Evolutionary conservation across 2,797 vertebrate genomes (phyloP).

Genomic region (Ciconia nigra): DNA sequence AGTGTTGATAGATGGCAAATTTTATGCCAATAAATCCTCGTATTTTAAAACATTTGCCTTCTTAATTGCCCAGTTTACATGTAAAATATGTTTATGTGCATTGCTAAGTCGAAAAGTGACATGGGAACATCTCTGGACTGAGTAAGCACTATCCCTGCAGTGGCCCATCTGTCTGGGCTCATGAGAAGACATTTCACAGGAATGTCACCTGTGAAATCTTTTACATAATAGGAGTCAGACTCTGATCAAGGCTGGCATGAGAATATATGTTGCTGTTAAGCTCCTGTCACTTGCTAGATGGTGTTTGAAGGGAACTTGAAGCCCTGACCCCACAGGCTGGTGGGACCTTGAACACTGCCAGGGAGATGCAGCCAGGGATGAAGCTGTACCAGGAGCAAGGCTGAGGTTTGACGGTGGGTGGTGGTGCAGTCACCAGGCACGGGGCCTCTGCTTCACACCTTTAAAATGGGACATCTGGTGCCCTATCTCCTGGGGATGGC

Average conservation of each 20-base stretch:
- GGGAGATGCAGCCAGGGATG: not conserved
- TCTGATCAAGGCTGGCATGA: not conserved
- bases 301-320: not conserved
- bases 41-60: slow-evolving; percentile 80
- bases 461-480: not conserved
- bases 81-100: slow-evolving; percentile 75
- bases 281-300: not conserved
- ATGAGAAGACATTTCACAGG: not conserved
- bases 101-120: slow-evolving; percentile 42
- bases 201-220: not conserved
- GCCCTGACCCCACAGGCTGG: not conserved
- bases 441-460: not conserved
- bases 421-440: not conserved
- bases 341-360: not conserved
- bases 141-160: not conserved
- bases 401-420: accelerated
- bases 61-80: slow-evolving; percentile 76
- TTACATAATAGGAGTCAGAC: not conserved
- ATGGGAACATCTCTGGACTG: slow-evolving; percentile 6
- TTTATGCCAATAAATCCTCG: slow-evolving; percentile 75
- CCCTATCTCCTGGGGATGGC: not conserved
- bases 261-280: not conserved
- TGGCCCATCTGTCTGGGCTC: not conserved
- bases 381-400: not conserved
- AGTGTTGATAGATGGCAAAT: slow-evolving; percentile 66